These are phyloP conservation scores for Brenthis daphne DNA, from an alignment of 2,888 invertebrate genomes.

Conservation along the genomic window DNA sequence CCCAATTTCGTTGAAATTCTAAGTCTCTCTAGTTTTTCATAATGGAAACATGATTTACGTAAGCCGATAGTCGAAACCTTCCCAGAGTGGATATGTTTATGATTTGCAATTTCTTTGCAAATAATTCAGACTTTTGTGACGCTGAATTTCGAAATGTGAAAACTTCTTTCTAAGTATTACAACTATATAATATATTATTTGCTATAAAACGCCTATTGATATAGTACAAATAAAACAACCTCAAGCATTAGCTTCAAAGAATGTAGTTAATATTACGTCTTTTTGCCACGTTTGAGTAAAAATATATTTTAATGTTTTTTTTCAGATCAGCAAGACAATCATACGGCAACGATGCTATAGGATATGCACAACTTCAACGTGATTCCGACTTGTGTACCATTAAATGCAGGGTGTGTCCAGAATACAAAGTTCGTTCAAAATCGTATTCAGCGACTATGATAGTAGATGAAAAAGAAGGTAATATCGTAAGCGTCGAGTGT, in stretches of 20 bases:
- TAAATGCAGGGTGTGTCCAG: not conserved
- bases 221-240: too few species aligned
- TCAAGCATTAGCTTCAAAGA: too few species aligned
- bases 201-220: not conserved
- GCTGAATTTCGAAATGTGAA: slow-evolving; percentile 3
- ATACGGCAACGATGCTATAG: not conserved
- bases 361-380: not conserved
- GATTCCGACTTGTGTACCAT: not conserved
- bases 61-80: too few species aligned
- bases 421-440: not conserved
- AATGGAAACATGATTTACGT: too few species aligned
- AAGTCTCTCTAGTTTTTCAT: too few species aligned
- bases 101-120: too few species aligned
- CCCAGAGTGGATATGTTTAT: too few species aligned
- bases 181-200: slow-evolving; percentile 1
- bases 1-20: too few species aligned
- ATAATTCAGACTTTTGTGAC: not conserved
- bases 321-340: not conserved
- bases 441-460: not conserved
- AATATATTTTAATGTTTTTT: not conserved
- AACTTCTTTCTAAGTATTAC: slow-evolving; percentile 3
- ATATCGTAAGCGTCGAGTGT: slow-evolving; percentile 6
- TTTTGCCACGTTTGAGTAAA: too few species aligned
- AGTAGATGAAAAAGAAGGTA: not conserved
- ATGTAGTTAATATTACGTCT: too few species aligned